phyloP scores from a whole-genome alignment of 2,888 invertebrate species.

The Acleris emargana region DNA sequence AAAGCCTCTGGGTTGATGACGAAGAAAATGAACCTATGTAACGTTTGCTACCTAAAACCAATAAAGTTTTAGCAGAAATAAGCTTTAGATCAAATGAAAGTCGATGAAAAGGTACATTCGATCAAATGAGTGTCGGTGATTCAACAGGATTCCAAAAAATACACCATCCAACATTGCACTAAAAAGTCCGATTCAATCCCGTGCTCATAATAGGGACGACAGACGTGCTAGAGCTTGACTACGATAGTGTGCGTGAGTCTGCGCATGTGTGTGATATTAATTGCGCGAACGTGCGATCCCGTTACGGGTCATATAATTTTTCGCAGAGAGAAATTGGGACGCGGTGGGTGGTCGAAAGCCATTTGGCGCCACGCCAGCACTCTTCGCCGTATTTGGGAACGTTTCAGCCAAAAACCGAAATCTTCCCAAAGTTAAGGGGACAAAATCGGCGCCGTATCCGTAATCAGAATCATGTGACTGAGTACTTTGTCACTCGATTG shows the following conservation, averaged over 20 bases:
- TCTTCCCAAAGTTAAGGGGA: constrained; percentile 50
- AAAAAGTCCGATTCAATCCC: no score
- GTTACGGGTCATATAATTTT: constrained; percentile 61
- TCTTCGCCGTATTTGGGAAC: constrained; percentile 58
- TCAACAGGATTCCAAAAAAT: no score
- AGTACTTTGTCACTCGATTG: not conserved
- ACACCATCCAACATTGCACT: no score
- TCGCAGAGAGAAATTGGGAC: constrained; percentile 69
- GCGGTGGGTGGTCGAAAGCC: constrained; percentile 60
- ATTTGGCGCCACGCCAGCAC: constrained; percentile 71
- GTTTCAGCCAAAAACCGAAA: constrained; percentile 64
- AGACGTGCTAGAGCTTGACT: no score
- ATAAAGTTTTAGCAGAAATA: no score
- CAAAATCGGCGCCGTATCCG: constrained; percentile 37
- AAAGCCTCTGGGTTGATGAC: no score
- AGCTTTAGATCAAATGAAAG: no score
- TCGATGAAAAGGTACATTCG: no score
- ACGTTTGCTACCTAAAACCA: no score
- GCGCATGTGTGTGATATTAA: constrained; percentile 6
- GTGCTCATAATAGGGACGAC: no score
- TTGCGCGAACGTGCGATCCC: constrained; percentile 45
- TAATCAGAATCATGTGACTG: constrained; percentile 3
- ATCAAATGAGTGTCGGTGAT: no score
- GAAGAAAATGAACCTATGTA: no score
- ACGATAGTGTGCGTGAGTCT: not conserved